Conservation (phyloP, 2,888 invertebrate genomes). For the Dimorphilus gyrociliatus region DNA sequence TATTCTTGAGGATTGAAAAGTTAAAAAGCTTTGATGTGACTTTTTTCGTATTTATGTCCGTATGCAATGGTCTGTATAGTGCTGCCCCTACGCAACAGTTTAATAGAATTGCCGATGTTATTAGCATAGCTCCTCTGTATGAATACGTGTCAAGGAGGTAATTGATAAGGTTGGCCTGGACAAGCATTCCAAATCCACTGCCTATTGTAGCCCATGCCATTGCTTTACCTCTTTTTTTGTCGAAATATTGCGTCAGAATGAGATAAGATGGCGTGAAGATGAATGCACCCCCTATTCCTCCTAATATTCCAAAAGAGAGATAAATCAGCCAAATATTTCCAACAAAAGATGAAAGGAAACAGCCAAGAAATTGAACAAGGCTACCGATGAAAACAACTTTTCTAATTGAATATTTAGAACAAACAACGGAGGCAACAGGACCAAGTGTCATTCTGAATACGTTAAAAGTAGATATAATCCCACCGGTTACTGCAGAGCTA, state of each 20-base stretch:
- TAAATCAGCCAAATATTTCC: background rate
- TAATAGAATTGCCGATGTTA: conserved; percentile 7
- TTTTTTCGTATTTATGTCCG: background rate
- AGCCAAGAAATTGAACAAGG: background rate
- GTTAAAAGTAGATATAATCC: too few species aligned
- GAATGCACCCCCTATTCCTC: conserved; percentile 8
- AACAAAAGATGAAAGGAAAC: background rate
- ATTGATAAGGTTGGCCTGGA: conserved; percentile 7
- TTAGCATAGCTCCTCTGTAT: conserved; percentile 8
- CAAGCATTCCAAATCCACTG: conserved; percentile 9
- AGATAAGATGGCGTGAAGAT: conserved; percentile 9
- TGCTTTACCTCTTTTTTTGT: conserved; percentile 11
- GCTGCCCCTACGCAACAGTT: conserved; percentile 6
- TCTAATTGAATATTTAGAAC: too few species aligned
- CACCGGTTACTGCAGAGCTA: conserved; percentile 53
- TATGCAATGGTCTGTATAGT: conserved; percentile 8
- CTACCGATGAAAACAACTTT: background rate
- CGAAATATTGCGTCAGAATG: conserved; percentile 10
- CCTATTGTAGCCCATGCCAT: conserved; percentile 10
- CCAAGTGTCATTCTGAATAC: too few species aligned
- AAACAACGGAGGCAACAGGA: too few species aligned
- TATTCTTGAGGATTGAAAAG: conserved; percentile 1
- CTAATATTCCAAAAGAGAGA: background rate
- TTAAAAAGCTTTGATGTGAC: background rate
- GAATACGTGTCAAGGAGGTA: conserved; percentile 6